Percentiles rank a stretch among this genome's conserved stretches.
Evolutionary conservation across 2,797 vertebrate genomes (phyloP).

Genomic region (Cuculus canorus): DNA sequence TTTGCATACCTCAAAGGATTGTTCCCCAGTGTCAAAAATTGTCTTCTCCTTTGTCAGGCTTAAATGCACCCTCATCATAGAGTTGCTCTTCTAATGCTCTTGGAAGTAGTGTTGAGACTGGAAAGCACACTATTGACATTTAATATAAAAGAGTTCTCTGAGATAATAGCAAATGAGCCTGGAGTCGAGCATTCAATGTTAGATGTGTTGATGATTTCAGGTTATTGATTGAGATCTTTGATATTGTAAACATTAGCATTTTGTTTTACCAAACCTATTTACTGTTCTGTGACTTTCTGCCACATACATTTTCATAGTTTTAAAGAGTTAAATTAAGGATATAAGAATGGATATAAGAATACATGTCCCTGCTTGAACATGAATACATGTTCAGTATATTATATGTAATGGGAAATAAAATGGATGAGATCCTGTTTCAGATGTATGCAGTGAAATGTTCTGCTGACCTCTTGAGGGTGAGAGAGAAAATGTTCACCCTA

Average conservation of each 20-base stretch:
- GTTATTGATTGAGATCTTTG: background rate
- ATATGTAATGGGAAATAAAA: background rate
- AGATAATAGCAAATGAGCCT: background rate
- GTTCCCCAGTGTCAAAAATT: background rate
- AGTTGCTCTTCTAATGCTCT: background rate
- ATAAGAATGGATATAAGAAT: background rate
- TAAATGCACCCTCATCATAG: background rate
- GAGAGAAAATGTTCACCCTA: background rate
- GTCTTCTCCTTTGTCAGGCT: background rate
- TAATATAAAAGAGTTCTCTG: background rate
- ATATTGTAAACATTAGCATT: background rate
- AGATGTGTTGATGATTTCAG: background rate
- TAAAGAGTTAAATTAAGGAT: background rate
- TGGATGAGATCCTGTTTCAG: background rate
- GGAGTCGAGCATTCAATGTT: background rate
- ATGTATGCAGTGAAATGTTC: background rate
- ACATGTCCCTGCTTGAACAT: too few species aligned
- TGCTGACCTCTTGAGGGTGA: constrained; percentile 33
- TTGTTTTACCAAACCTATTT: background rate
- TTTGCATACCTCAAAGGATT: background rate
- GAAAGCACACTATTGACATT: background rate
- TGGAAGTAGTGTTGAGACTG: background rate
- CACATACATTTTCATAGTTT: background rate
- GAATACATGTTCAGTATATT: background rate
- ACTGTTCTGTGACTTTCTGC: background rate